Evolutionary conservation across 2,113 vertebrate genomes (phyloP), one percentile per base, ranked within the genome.

Genomic region (Platycercus adscitus): DNA sequence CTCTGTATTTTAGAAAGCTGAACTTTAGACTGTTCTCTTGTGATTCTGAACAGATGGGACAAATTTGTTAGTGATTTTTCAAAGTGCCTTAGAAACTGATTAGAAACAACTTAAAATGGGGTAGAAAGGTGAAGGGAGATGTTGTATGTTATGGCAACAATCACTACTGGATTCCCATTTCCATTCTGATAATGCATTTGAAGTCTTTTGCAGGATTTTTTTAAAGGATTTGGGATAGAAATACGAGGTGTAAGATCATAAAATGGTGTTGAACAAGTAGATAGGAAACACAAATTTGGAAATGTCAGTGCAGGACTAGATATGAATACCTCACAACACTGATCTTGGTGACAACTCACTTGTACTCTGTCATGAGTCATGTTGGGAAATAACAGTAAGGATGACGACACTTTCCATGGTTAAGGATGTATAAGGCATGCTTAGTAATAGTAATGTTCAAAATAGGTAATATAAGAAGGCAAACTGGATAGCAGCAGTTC

Each of bases 201-300:
- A 73, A 52, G 43, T 44, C 39, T 18, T n/a, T 72, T 75, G 61
- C 17, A 29, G 41, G 75, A 50, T 41, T 81, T 25, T 56, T 39
- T 65, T 44, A 58, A 81, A 35, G 9, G 3, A 35, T 58, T 64
- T 35, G 43, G 20, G 23, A 7, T 52, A 44, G 29, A 69, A 39
- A 49, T 26, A 17, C 0, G 1, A 44, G 12, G 11, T 46, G n/a
- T 55, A 60, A 43, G 39, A 47, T 14, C 6, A 0, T 18, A 47
- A 65, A 88, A 83, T 35, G 11, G 9, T 10, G 17, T 71, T 52
- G 71, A 83, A 47, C 10, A 58, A 46, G n/a, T 21, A 58, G 31
- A 31, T 75, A 37, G 25, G 33, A 56, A 49, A 64, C 20, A 39
- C 19, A 41, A n/a, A 39, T 25, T 6, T 52, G 17, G 44, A 65